Evolutionary conservation across 2,113 vertebrate species (phyloP), one percentile per base, ranked within the genome.

Genomic region (Morone chrysops): DNA sequence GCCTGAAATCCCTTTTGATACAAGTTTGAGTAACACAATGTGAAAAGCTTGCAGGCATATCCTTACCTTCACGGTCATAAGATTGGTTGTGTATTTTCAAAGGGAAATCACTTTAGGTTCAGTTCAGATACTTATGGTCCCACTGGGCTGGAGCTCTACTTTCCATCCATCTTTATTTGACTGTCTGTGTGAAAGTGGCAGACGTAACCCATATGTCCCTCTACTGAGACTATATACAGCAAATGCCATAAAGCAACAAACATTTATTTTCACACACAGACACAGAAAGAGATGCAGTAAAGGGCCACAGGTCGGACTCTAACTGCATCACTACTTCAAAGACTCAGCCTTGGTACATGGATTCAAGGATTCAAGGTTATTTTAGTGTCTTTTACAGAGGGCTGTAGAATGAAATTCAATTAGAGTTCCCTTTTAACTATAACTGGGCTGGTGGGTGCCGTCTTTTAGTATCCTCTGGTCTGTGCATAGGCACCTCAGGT

Each of bases 141-240:
- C 31, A 63, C 36, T 40, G 18, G 71, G 17, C 17, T 43, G 54
- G 18, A 72, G 47, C 25, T 79, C 18, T 51, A 57, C 13, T 73
- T 87, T 22, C 51, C 38, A 62, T 47, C 10, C 25, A 47, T 43
- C 38, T 25, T 76, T 71, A n/a, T 81, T 40, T 4, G 50, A 70
- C 47, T 6, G 4, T 36, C 4, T 4, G 3, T 31, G 10, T 51
- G 5, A 38, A 43, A 17, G 45, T 70, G 2, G 47, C 56, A 13
- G 38, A 7, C 8, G 40, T 66, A 54, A 4, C 7, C 17, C 75
- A 77, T 50, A 66, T 22, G 11, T 71, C 59, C 53, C 16, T 59
- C 18, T 78, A 14, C 59, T 62, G 31, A 31, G 31, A 31, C 31
- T 31, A 31, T 31, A 31, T 38, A 38, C 31, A 40, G 20, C 20